Base-by-base conservation (phyloP, 23 tunicate genomes). In the Corella eumyota region DNA sequence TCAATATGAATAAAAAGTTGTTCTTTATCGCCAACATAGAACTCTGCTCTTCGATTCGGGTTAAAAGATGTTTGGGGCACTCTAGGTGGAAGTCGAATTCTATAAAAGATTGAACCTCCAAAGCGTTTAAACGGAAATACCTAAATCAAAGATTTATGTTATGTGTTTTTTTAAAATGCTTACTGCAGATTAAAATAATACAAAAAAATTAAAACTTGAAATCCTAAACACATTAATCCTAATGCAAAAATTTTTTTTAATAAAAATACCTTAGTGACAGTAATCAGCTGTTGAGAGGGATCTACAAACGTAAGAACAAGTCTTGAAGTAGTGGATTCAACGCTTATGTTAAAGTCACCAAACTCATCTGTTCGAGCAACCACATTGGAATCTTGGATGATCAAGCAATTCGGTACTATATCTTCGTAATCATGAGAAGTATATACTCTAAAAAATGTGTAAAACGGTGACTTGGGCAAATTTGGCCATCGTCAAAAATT, bases 231-330 rank as follows among this genome's bases (percentile, higher is more conserved):
- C n/a, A n/a, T n/a, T n/a, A n/a, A n/a, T n/a, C n/a, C n/a, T n/a
- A n/a, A n/a, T n/a, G n/a, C n/a, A n/a, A n/a, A n/a, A 40, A 9
- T 40, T 40, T 40, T 11, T 15, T 9, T 40, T 40, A 40, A 9
- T 25, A 7, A 19, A 3, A 24, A 26, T 34, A 80, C 90, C 68
- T 80, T 80, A 0, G 90, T 80, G 2, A 79, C 72, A 1, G 79
- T 80, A 78, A 72, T 60, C 25, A 65, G 45, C 5, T 45, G 29
- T 25, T 60, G 62, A 47, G n/a, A 32, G 27, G 62, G 62, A 32
- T 80, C 90, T 30, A 71, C 71, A 60, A 80, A 80, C 0, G 90
- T 80, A 22, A 80, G 60, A 7, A 80, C 78, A 27, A 80, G 79
- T 71, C 90, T 32, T 19, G 66, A 72, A 24, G 57, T 64, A 57